phyloP scores from a whole-genome alignment of 1,140 invertebrate species.

The Triops cancriformis region DNA sequence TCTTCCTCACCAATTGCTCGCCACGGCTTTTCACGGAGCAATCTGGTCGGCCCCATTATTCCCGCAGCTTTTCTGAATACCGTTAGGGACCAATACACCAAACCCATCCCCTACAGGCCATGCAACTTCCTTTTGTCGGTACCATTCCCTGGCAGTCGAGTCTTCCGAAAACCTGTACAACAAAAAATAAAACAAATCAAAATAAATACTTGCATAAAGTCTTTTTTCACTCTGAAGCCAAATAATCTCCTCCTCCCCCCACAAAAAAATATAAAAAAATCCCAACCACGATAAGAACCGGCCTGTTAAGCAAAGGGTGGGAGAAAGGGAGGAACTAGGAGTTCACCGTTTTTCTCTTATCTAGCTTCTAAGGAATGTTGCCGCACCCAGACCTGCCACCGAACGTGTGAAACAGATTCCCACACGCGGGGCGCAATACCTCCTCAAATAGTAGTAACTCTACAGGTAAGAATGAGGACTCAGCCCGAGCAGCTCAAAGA shows the following conservation, averaged over 20 bases:
- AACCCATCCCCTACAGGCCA: conserved; percentile 1
- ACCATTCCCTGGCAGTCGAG: not conserved
- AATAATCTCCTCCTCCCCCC: too few species aligned
- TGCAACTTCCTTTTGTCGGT: conserved; percentile 10
- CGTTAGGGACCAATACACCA: conserved; percentile 12
- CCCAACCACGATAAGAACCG: not conserved
- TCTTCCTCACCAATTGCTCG: not conserved
- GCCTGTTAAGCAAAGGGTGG: not conserved
- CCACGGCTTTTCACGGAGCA: not conserved
- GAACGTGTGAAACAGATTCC: not conserved
- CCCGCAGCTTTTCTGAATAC: not conserved
- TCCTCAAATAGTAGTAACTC: not conserved
- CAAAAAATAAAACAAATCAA: not conserved
- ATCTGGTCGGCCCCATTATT: conserved; percentile 9
- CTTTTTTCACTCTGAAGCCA: too few species aligned
- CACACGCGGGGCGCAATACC: not conserved
- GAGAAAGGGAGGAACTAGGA: not conserved
- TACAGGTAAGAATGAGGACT: not conserved
- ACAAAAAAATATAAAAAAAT: too few species aligned
- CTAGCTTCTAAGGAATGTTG: not conserved
- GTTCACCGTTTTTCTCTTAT: not conserved
- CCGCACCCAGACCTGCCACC: not conserved
- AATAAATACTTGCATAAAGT: not conserved
- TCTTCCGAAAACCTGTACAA: not conserved
- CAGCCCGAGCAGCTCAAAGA: not conserved